These are phyloP conservation scores for Macropodus opercularis DNA, from an alignment of 2,797 vertebrate genomes.

Conservation along the genomic window DNA sequence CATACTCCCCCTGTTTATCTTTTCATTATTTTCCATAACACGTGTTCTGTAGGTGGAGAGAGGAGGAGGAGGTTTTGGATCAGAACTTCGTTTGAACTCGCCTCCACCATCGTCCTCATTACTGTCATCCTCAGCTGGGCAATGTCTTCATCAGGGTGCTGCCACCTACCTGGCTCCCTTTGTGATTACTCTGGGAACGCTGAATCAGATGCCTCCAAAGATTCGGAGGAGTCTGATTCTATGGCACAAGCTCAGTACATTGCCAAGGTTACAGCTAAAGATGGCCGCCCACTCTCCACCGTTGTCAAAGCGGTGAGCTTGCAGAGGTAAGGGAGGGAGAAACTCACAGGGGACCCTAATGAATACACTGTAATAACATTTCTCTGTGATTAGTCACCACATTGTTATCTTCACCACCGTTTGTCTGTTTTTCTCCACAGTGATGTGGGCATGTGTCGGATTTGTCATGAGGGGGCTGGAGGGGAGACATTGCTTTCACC, in stretches of 20 bases:
- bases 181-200: constrained; percentile 89
- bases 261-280: constrained; percentile 93
- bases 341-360: not conserved
- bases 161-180: constrained; percentile 92
- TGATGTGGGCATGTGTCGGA: constrained; percentile 96
- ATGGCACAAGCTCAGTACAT: constrained; percentile 88
- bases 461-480: constrained; percentile 95
- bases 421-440: constrained; percentile 65
- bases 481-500: constrained; percentile 93
- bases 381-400: constrained; percentile 7
- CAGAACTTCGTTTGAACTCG: constrained; percentile 27
- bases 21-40: constrained; percentile 19
- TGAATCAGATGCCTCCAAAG: constrained; percentile 87
- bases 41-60: constrained; percentile 39
- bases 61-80: constrained; percentile 34
- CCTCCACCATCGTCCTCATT: constrained; percentile 30
- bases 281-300: constrained; percentile 91
- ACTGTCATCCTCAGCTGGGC: constrained; percentile 67
- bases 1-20: constrained; percentile 19
- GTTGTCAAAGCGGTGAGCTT: constrained; percentile 93
- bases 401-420: not conserved
- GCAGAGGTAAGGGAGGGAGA: constrained; percentile 84
- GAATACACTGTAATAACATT: not conserved
- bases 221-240: constrained; percentile 87
- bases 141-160: constrained; percentile 94